A percentile compares a stretch with the other conserved stretches of the same genome.
Evolutionary conservation across 2,113 vertebrate genomes (phyloP).

Genomic region (Octodon degus): DNA sequence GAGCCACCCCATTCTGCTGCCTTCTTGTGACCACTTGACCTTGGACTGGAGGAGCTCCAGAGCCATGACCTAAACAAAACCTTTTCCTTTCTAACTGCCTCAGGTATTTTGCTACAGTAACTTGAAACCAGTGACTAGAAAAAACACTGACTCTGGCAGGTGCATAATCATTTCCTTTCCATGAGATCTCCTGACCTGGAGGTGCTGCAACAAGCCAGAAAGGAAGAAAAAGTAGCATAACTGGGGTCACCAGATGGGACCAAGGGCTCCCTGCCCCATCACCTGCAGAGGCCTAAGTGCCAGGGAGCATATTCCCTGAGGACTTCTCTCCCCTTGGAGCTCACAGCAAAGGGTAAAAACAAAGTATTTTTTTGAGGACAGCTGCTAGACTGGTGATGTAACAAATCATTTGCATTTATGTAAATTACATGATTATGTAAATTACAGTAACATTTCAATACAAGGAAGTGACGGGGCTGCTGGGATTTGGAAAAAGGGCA

Average conservation of each 20-base stretch:
- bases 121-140: background rate
- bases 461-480: conserved; percentile 55
- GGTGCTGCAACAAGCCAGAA: background rate
- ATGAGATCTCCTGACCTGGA: background rate
- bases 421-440: conserved; percentile 81
- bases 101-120: background rate
- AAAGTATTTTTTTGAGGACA: conserved; percentile 73
- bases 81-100: background rate
- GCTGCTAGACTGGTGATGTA: conserved; percentile 75
- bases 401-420: conserved; percentile 82
- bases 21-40: background rate
- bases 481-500: conserved; percentile 44
- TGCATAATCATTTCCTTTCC: background rate
- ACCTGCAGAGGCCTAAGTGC: background rate
- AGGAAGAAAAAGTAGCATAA: background rate
- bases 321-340: background rate
- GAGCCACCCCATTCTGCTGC: background rate
- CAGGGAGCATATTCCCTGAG: background rate
- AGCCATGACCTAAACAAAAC: background rate
- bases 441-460: conserved; percentile 80
- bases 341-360: conserved; percentile 69
- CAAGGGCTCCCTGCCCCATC: background rate
- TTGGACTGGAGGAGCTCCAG: background rate
- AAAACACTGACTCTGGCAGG: background rate
- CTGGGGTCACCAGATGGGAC: background rate